Evolutionary conservation across 2,797 vertebrate genomes (phyloP).

Genomic region (Pseudochirops cupreus): DNA sequence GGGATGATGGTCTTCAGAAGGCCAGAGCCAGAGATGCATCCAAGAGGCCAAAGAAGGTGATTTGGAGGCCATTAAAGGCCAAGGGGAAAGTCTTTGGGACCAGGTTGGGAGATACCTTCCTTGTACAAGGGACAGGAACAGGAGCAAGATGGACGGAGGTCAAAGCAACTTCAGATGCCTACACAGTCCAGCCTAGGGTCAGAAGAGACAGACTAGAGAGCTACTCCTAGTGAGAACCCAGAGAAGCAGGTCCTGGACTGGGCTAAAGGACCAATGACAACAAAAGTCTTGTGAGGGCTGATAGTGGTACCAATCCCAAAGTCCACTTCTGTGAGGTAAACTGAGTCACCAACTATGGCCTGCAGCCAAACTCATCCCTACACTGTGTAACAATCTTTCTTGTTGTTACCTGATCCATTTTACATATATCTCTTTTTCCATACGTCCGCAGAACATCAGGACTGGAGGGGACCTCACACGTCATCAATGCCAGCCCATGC

Average conservation of each 20-base stretch:
- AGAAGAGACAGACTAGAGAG: neutral
- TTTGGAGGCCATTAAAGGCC: neutral
- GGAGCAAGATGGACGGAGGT: neutral
- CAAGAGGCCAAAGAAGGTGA: neutral
- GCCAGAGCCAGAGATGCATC: neutral
- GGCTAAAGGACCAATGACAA: neutral
- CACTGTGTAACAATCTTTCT: neutral
- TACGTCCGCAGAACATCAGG: neutral
- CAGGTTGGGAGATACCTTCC: neutral
- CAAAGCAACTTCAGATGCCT: neutral
- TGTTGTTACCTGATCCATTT: neutral
- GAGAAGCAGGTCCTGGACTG: neutral
- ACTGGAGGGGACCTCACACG: neutral
- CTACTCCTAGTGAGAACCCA: neutral
- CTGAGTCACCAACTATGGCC: neutral
- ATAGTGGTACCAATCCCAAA: neutral
- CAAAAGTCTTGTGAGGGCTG: neutral
- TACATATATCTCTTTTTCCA: neutral
- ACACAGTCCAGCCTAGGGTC: neutral
- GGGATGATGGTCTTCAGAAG: neutral
- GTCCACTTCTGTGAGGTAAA: neutral
- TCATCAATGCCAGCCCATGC: neutral
- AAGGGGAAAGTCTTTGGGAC: neutral
- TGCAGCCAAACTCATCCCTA: neutral
- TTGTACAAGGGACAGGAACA: neutral